Base-by-base conservation (phyloP, 2,888 invertebrate species). In the Caradrina clavipalpis region DNA sequence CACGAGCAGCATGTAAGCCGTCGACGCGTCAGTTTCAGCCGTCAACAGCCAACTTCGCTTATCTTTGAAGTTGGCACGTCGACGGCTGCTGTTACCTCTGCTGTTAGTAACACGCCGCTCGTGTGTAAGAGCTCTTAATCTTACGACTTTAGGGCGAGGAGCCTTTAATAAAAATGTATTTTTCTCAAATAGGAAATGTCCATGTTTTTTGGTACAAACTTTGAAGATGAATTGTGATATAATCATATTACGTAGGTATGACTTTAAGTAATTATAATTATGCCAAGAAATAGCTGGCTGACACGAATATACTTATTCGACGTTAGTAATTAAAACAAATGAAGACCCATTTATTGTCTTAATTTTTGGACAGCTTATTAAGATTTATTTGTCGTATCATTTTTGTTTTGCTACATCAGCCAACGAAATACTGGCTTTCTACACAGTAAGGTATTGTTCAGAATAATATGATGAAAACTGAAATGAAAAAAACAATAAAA, bases 251-350 rank as follows among this genome's bases (percentile, higher is more conserved):
- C 35, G 35, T 35, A 35, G 35, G 35, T 35, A 35, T 10, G 19
- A 42, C 26, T 50, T 31, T 22, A 49, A 49, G n/a, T 56, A 58
- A 67, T 72, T 39, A 42, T 47, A 19, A 49, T 8, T 4, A 58
- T 39, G 50, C 45, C 54, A 61, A 45, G 22, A 50, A 39, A 47
- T 26, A 49, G 31, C 42, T 47, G 45, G 31, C 42, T 53, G 45
- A 22, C 42, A 74, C 11, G 42, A 58, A 49, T 35, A 11, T 54
- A 56, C 35, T 35, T 26, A 26, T 69, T 69, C 42, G 35, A 45
- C 35, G 17, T 51, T 49, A 60, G 47, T 31, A 51, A 76, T 69
- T 22, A 1, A 76, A 76, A 76, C 73, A 76, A 77, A 73, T 70
- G 61, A 49, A 70, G 26, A 22, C 22, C 42, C 47, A 69, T 76